Evolutionary conservation across 2,113 vertebrate species (phyloP).

Genomic region (Mus pahari): DNA sequence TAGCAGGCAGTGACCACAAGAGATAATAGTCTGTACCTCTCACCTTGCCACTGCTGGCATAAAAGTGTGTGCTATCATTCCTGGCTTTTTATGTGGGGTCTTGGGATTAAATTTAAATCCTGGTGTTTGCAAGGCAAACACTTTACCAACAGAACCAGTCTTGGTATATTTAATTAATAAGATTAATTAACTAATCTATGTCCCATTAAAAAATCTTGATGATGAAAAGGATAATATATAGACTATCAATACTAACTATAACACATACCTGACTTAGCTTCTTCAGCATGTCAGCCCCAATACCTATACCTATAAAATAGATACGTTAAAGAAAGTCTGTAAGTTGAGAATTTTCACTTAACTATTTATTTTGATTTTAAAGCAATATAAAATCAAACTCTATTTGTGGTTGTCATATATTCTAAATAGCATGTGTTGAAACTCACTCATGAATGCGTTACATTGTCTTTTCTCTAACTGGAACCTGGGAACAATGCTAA

Average conservation of each 20-base stretch:
- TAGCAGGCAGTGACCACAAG: neutral
- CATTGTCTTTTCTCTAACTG: conserved; percentile 3
- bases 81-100: neutral
- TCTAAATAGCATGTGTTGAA: conserved; percentile 27
- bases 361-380: conserved; percentile 45
- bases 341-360: conserved; percentile 30
- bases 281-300: conserved; percentile 88
- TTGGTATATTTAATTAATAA: conserved; percentile 15
- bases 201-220: conserved; percentile 11
- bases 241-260: neutral
- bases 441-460: conserved; percentile 5
- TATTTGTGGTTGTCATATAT: neutral
- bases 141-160: neutral
- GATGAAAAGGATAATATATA: neutral
- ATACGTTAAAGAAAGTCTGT: conserved; percentile 5
- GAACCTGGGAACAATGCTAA: conserved; percentile 12
- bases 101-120: neutral
- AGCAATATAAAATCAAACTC: conserved; percentile 15
- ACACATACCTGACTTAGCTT: conserved; percentile 88
- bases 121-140: neutral
- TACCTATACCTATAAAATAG: conserved; percentile 85
- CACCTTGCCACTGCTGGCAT: neutral
- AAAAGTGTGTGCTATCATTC: neutral
- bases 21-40: neutral
- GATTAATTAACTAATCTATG: conserved; percentile 3